phyloP scores from a whole-genome alignment of 2,113 vertebrate species.

The Sebastes fasciatus region DNA sequence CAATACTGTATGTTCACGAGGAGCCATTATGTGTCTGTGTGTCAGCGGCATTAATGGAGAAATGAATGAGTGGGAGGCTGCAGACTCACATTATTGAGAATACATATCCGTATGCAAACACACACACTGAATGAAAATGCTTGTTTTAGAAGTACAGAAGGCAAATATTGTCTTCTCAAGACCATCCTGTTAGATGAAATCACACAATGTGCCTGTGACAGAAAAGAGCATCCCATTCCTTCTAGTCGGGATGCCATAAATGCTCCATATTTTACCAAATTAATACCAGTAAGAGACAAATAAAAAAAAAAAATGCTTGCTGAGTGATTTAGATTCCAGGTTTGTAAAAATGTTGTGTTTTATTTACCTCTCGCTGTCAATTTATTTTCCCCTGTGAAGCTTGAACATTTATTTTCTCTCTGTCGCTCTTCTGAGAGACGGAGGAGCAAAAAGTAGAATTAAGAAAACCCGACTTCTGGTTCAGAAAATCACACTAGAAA shows the following conservation, averaged over 20 bases:
- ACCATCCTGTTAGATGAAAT: not conserved
- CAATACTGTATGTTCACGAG: not conserved
- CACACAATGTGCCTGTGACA: not conserved
- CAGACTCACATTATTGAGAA: not conserved
- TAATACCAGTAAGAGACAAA: not conserved
- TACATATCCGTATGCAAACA: not conserved
- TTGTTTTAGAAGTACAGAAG: not conserved
- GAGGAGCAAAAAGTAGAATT: not conserved
- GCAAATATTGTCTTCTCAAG: not conserved
- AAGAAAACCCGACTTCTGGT: not conserved
- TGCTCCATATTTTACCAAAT: not conserved
- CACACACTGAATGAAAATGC: not conserved
- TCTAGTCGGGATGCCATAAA: not conserved
- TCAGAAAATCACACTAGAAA: not conserved
- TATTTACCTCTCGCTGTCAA: not conserved
- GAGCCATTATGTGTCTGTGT: too few relatives aligned
- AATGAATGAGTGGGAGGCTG: not conserved
- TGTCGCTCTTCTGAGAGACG: not conserved
- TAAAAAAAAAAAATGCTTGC: conserved; percentile 1
- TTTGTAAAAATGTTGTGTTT: not conserved
- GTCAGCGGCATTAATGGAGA: not conserved
- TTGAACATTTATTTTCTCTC: not conserved
- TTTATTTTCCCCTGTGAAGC: not conserved
- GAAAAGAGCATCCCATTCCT: not conserved
- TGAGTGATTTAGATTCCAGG: not conserved